Evolutionary conservation across 2,888 invertebrate species (phyloP).

Genomic region (Philereme vetulata): DNA sequence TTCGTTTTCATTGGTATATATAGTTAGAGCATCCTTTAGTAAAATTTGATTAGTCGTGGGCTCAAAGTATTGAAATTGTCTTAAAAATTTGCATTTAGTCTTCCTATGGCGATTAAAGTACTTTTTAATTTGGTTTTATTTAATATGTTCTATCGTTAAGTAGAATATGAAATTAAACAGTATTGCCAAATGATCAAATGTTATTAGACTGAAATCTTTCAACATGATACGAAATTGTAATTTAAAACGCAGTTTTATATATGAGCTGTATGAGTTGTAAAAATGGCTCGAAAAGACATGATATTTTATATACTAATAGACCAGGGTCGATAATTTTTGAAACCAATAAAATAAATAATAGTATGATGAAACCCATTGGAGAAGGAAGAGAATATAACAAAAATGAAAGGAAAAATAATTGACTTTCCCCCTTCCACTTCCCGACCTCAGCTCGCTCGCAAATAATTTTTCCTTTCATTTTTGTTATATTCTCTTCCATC

Average conservation of each 20-base stretch:
- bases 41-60: conserved; percentile 51
- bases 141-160: conserved; percentile 66
- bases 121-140: conserved; percentile 58
- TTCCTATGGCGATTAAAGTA: conserved; percentile 71
- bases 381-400: too few species aligned
- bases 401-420: too few species aligned
- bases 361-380: too few species aligned
- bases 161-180: conserved; percentile 69
- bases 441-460: too few species aligned
- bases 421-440: too few species aligned
- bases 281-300: conserved; percentile 62
- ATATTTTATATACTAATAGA: conserved; percentile 41
- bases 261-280: conserved; percentile 37
- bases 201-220: conserved; percentile 79
- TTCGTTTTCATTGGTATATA: conserved; percentile 51
- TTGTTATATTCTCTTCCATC: too few species aligned
- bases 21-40: conserved; percentile 43
- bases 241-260: conserved; percentile 46
- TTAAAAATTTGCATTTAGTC: conserved; percentile 70
- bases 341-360: too few species aligned
- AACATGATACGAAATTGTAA: conserved; percentile 55
- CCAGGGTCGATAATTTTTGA: too few species aligned
- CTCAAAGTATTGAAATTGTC: conserved; percentile 57
- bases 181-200: conserved; percentile 83
- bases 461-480: too few species aligned